Evolutionary conservation across 2,113 vertebrate species (phyloP), one percentile per base, ranked within the genome.

Genomic region (Pterophyllum scalare): DNA sequence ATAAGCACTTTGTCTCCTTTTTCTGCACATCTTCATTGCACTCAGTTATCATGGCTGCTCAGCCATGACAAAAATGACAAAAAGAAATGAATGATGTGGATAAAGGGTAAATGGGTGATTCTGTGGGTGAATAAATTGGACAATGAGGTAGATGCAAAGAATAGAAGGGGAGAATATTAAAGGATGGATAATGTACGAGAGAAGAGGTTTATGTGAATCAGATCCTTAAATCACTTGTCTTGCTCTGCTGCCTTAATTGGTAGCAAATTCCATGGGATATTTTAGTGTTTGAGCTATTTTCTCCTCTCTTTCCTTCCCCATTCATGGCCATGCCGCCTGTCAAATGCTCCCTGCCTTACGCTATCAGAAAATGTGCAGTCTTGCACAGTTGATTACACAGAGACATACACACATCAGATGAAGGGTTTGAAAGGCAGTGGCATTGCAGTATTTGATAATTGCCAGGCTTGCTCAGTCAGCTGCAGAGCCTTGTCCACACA

Each of bases 171-270:
- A 58, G 40, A 54, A 72, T 83, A 13, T 57, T 58, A 19, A 83
- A 77, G 52, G 77, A 85, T 79, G 35, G 52, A 52, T 59, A 79
- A 82, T 83, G 59, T 74, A 75, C 1, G 19, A 59, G 67, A 87
- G 70, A 77, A 28, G 22, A 70, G 79, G 28, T 88, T 92, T 90
- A 92, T 81, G 57, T 81, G 89, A 89, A 89, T 92, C 56, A 56
- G 82, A 72, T 82, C 79, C 76, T 87, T 88, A 87, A 84, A 84
- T 81, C 86, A 77, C 90, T 79, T 11, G 77, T 88, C 88, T 91
- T 83, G 59, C 84, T 88, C 77, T 60, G 87, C 88, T 94, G 87
- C 95, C 95, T 95, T 95, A 96, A 94, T 95, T 96, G 95, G 95
- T 91, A 94, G 91, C 83, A 85, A 89, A 88, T 86, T 93, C 84